A percentile compares a stretch with the other conserved stretches of the same genome.
Evolutionary conservation across 2,113 vertebrate species (phyloP).

Genomic region (Podilymbus podiceps): DNA sequence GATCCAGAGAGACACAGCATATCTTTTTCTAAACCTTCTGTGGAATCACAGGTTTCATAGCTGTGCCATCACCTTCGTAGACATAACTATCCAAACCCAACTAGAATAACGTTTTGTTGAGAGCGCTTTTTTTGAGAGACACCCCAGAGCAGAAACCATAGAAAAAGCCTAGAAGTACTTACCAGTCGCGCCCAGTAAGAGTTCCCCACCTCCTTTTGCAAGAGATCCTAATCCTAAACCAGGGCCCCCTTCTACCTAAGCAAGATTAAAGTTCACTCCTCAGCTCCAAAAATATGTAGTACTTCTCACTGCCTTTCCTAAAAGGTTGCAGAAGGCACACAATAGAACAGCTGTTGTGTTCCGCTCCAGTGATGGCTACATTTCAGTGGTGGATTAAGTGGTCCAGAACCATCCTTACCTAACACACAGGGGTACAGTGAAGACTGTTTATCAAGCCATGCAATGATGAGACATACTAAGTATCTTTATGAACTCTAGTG

Average conservation of each 20-base stretch:
- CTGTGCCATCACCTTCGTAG: not conserved
- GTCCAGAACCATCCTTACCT: slow-evolving; percentile 2
- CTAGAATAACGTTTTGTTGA: not conserved
- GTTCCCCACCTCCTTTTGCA: not conserved
- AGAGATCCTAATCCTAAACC: not conserved
- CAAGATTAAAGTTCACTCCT: not conserved
- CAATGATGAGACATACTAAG: not conserved
- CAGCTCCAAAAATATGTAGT: not conserved
- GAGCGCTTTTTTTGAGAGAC: not conserved
- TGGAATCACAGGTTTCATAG: not conserved
- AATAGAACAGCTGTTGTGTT: slow-evolving; percentile 24
- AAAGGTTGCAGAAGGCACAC: not conserved
- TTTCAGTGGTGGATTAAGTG: not conserved
- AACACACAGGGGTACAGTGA: not conserved
- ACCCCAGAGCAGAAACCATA: not conserved
- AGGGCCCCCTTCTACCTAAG: not conserved
- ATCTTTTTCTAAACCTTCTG: not conserved
- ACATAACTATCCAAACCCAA: not conserved
- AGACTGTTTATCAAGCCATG: not conserved
- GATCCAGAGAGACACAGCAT: not conserved
- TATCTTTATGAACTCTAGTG: not conserved
- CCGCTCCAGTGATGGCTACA: not conserved
- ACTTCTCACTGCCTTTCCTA: not conserved
- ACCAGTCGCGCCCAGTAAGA: not conserved
- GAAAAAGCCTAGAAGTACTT: not conserved